Evolutionary conservation across 2,888 invertebrate genomes (phyloP).

Genomic region (Neuroscelio doddi): DNA sequence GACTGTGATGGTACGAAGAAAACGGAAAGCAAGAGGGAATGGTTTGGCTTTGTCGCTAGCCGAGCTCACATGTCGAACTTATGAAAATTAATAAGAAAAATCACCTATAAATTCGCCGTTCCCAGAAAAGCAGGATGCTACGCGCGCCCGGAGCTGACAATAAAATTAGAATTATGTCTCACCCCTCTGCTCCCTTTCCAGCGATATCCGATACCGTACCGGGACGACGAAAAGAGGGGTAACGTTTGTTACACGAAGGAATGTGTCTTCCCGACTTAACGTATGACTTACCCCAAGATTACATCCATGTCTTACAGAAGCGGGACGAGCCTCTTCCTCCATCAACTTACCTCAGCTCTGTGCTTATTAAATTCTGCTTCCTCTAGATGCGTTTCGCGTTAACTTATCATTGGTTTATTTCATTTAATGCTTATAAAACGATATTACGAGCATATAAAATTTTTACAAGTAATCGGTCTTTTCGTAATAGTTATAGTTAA

Average conservation of each 20-base stretch:
- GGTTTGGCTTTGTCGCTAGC: conserved; percentile 59
- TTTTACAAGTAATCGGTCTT: too few relatives aligned
- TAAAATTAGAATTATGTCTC: conserved; percentile 71
- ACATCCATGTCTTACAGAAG: conserved; percentile 63
- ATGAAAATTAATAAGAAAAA: conserved; percentile 72
- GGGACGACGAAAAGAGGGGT: conserved; percentile 19
- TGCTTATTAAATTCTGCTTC: conserved; percentile 66
- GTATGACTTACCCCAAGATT: conserved; percentile 69
- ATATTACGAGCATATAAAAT: too few relatives aligned
- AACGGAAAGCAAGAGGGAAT: conserved; percentile 35
- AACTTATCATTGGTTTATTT: too few relatives aligned
- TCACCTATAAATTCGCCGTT: conserved; percentile 68
- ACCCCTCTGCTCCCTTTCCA: conserved; percentile 18
- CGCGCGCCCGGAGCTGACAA: conserved; percentile 61
- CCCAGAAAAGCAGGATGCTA: conserved; percentile 43
- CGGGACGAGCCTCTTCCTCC: conserved; percentile 46
- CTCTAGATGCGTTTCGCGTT: conserved; percentile 20
- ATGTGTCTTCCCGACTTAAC: conserved; percentile 66
- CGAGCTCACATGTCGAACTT: conserved; percentile 69
- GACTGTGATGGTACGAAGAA: conserved; percentile 9
- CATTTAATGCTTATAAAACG: too few relatives aligned
- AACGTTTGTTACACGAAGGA: conserved; percentile 68
- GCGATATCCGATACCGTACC: conserved; percentile 1
- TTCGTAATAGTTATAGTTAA: too few relatives aligned
- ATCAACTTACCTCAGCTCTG: conserved; percentile 46